phyloP scores from a whole-genome alignment of 2,797 vertebrate species.

The Lindbergichthys nudifrons region DNA sequence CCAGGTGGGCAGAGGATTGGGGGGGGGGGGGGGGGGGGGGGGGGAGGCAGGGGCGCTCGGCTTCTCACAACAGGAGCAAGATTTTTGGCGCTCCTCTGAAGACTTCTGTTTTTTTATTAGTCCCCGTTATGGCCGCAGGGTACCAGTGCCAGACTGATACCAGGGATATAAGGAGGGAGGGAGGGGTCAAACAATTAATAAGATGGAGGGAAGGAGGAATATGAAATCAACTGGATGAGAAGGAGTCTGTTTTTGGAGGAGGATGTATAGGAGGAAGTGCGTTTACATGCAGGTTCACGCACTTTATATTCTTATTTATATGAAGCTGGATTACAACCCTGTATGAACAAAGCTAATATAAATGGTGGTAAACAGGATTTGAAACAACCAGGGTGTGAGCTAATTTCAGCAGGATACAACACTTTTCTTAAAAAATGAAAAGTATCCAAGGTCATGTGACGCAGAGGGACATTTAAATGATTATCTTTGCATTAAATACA shows the following conservation, averaged over 20 bases:
- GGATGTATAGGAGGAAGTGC: slow-evolving; percentile 34
- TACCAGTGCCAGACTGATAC: slow-evolving; percentile 86
- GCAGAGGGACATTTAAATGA: not conserved
- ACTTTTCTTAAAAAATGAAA: not conserved
- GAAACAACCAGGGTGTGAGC: not conserved
- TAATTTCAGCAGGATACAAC: not conserved
- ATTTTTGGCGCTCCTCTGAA: slow-evolving; percentile 56
- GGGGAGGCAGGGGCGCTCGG: slow-evolving; percentile 37
- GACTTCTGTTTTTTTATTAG: slow-evolving; percentile 13
- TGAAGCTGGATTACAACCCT: not conserved
- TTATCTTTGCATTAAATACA: not conserved
- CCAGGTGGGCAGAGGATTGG: slow-evolving; percentile 25
- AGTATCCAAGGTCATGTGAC: no score
- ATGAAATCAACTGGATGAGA: slow-evolving; percentile 9
- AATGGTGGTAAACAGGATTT: not conserved
- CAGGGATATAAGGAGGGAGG: slow-evolving; percentile 18
- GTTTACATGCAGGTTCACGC: slow-evolving; percentile 42
- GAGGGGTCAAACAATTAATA: not conserved
- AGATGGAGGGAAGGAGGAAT: not conserved
- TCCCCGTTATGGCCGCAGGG: slow-evolving; percentile 50
- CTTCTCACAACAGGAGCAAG: slow-evolving; percentile 65
- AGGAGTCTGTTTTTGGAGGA: slow-evolving; percentile 12
- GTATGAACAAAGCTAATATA: not conserved
- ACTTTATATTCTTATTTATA: not conserved
- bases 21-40: not conserved